These are phyloP conservation scores for human (Homo sapiens) DNA, from an alignment of 2,113 vertebrate genomes.

Conservation along the genomic window DNA sequence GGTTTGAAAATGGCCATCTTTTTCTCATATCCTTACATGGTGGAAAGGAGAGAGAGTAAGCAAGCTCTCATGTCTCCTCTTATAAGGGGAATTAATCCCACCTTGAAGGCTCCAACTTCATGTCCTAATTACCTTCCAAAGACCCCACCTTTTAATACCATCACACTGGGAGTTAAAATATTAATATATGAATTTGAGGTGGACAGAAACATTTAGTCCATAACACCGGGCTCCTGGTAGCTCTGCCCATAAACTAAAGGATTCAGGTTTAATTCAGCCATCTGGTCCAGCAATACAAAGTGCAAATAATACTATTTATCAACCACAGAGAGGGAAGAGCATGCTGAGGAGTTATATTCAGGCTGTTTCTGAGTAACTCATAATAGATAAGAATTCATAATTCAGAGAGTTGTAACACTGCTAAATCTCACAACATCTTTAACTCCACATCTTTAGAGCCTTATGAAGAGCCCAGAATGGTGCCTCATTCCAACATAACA, in stretches of 20 bases:
- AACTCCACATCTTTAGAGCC: not conserved
- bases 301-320: not conserved
- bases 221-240: not conserved
- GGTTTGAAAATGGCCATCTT: not conserved
- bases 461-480: not conserved
- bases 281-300: not conserved
- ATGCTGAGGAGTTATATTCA: not conserved
- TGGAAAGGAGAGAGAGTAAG: not conserved
- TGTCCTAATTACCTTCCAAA: not conserved
- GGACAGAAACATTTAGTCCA: not conserved
- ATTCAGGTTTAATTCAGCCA: not conserved
- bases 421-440: not conserved
- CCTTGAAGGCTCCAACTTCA: not conserved
- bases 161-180: not conserved
- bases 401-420: not conserved
- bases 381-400: not conserved
- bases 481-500: not conserved
- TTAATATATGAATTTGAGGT: not conserved
- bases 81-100: not conserved
- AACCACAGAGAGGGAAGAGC: not conserved
- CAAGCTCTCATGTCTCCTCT: not conserved
- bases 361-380: not conserved
- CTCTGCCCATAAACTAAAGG: not conserved
- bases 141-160: not conserved
- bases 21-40: not conserved